Base-by-base conservation (phyloP, 2,888 invertebrate species). In the Tenthredo notha region DNA sequence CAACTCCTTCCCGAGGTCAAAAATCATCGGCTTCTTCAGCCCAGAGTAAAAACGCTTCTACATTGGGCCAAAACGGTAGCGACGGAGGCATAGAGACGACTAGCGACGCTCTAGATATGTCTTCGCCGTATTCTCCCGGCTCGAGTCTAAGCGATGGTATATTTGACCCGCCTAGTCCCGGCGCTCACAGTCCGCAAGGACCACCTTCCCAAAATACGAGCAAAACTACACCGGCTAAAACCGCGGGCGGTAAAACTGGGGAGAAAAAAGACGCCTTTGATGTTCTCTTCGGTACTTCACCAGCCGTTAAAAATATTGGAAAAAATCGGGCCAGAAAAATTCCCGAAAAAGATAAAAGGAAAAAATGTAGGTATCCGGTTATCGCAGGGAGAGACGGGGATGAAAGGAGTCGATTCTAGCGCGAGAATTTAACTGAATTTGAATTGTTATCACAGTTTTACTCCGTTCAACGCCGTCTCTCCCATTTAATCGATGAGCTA, bases 141-240 rank as follows among this genome's bases (percentile, higher is more conserved):
- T 97, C 97, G n/a, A 97, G 96, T 90, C 97, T 98, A 93, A 97
- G 97, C 92, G 97, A 98, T 90, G 98, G 98, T 92, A 95, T 98
- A 87, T 98, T 98, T 94, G 97, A 97, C 93, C 98, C 98, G 82
- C 97, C 97, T 37, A 92, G 94, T 72, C 93, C 93, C 1, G 90
- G 87, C 1, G 92, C 91, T 86, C 91, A 91, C 61, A 91, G 90
- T 85, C 90, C 89, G 21, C 91, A 91, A 0, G 89, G 88, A 9
- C 84, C 82, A n/a, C 86, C 83, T 0, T 85, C 86, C 74, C 18
- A 84, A 15, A 80, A 86, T 21, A 47, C 85, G 77, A 90, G 86
- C 40, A 92, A 90, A 85, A 90, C 87, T 50, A 89, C 87, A n/a
- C 87, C 90, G 78, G 89, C 92, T 29, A 88, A 90, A 33, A 47